These are phyloP conservation scores for Sicus ferrugineus DNA, from an alignment of 2,888 invertebrate species.

Conservation along the genomic window DNA sequence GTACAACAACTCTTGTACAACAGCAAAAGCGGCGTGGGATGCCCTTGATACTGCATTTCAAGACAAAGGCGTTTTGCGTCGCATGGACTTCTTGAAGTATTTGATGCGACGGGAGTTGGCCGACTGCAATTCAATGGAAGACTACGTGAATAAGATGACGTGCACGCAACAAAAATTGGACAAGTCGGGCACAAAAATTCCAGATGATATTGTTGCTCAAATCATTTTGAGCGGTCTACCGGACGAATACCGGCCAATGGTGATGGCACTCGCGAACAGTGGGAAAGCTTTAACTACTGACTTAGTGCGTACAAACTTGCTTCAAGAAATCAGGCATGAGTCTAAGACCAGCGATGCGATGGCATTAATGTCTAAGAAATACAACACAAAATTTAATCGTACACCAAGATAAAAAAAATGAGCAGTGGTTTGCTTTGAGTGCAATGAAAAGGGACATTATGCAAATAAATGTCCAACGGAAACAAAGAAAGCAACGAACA, in stretches of 20 bases:
- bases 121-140: constrained; percentile 34
- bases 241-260: constrained; percentile 36
- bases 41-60: constrained; percentile 32
- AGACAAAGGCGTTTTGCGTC: constrained; percentile 36
- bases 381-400: neutral
- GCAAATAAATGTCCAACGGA: constrained; percentile 34
- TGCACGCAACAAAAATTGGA: constrained; percentile 33
- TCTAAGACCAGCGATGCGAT: constrained; percentile 12
- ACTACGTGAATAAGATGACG: constrained; percentile 32
- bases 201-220: constrained; percentile 29
- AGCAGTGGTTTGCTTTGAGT: constrained; percentile 23
- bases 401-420: neutral
- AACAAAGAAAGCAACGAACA: constrained; percentile 19
- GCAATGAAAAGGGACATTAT: constrained; percentile 33
- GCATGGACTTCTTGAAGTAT: constrained; percentile 35
- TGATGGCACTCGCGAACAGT: constrained; percentile 32
- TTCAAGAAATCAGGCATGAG: constrained; percentile 28
- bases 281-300: constrained; percentile 31
- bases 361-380: constrained; percentile 28
- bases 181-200: constrained; percentile 33
- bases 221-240: no score
- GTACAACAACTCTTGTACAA: constrained; percentile 31
- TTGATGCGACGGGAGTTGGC: constrained; percentile 28
- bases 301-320: constrained; percentile 33
- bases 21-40: constrained; percentile 33